A percentile compares a stretch with the other conserved stretches of the same genome.
phyloP scores from a whole-genome alignment of 35 echinoderm and acorn worm species.

The Stichopus chloronotus region DNA sequence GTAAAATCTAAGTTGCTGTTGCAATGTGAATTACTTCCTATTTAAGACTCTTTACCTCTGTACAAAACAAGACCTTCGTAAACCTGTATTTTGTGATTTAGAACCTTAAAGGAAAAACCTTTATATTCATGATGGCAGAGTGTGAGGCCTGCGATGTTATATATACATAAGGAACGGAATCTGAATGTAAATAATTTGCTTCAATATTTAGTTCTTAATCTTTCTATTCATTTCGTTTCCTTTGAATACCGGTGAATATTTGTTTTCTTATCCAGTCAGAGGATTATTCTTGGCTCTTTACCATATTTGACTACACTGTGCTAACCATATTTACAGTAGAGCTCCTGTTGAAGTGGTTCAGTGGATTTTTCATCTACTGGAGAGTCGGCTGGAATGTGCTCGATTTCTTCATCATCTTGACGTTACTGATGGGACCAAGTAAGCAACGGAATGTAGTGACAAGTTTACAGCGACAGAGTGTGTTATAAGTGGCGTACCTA shows the following conservation, averaged over 20 bases:
- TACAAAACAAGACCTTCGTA: too few relatives aligned
- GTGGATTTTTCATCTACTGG: slow-evolving; percentile 99
- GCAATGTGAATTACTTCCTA: too few relatives aligned
- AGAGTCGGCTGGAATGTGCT: slow-evolving; percentile 93
- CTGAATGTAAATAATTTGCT: too few relatives aligned
- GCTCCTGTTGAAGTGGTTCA: slow-evolving; percentile 93
- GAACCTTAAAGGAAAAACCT: too few relatives aligned
- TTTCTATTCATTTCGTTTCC: background rate
- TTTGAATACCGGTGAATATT: background rate
- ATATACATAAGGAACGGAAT: too few relatives aligned
- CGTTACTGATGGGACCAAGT: slow-evolving; percentile 93
- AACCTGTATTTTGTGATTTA: too few relatives aligned
- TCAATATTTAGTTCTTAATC: too few relatives aligned
- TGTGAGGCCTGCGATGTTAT: too few relatives aligned
- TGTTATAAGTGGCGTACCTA: background rate
- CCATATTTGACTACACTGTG: slow-evolving; percentile 91
- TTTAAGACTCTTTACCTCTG: too few relatives aligned
- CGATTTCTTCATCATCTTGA: slow-evolving; percentile 98
- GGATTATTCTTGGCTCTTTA: slow-evolving; percentile 86
- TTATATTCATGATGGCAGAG: too few relatives aligned
- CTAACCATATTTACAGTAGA: slow-evolving; percentile 93
- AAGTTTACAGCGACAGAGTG: background rate
- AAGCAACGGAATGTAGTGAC: slow-evolving; percentile 25
- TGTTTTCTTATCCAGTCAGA: slow-evolving; percentile 60
- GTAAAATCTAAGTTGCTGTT: too few relatives aligned